These are phyloP conservation scores for Eretmodus cyanostictus DNA, from an alignment of 2,113 vertebrate species.

Conservation along the genomic window DNA sequence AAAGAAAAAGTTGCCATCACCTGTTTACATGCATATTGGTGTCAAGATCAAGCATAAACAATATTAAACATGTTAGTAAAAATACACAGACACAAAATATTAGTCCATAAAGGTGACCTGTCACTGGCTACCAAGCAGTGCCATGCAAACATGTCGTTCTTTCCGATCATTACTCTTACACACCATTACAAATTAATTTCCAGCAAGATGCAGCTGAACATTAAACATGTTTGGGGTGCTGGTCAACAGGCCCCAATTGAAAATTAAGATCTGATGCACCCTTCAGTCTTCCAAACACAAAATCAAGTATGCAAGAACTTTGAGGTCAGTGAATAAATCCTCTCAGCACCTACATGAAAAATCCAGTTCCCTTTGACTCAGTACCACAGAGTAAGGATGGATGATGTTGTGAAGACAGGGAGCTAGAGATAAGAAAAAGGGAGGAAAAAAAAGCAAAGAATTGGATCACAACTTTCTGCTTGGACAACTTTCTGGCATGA, in stretches of 20 bases:
- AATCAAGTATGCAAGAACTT: background rate
- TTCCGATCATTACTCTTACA: background rate
- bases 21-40: background rate
- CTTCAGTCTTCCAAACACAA: background rate
- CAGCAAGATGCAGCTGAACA: background rate
- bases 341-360: background rate
- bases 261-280: background rate
- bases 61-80: background rate
- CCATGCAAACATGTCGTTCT: background rate
- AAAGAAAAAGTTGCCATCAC: background rate
- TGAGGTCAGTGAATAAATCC: background rate
- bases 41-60: background rate
- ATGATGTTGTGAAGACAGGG: background rate
- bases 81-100: background rate
- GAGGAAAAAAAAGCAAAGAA: background rate
- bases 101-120: background rate
- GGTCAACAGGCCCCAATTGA: background rate
- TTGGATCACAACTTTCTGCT: background rate
- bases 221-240: background rate
- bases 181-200: background rate
- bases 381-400: background rate
- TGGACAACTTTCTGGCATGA: background rate
- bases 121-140: background rate
- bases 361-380: background rate
- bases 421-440: background rate